Base-by-base conservation (phyloP, 2,797 vertebrate species). In the Orientallactaga sibirica region DNA sequence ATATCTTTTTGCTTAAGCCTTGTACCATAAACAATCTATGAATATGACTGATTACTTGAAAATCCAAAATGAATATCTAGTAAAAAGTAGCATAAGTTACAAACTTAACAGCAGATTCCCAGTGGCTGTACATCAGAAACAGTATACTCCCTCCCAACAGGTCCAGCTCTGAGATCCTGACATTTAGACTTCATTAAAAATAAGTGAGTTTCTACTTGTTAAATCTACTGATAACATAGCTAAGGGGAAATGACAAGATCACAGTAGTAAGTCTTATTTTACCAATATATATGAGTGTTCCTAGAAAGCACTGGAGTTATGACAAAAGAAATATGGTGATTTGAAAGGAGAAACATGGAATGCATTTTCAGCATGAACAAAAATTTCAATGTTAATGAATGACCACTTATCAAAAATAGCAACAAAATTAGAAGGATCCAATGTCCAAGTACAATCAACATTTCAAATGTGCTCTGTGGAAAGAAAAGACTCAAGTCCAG, bases 221-320 rank as follows among this genome's bases (percentile, higher is more conserved):
- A 66, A 68, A 81, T 76, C 14, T 2, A 27, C 7, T 41, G 20
- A 19, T 52, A 15, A 0, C 24, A 80, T 22, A 85, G 4, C 11
- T 48, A 52, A 33, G 37, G 5, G 37, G 8, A 79, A 93, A 81
- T 27, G 14, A 61, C 22, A 82, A 74, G 37, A 43, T 43, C 20
- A 33, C 3, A 2, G 11, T n/a, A 48, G 1, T 7, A 25, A 2
- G 55, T 12, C 1, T 14, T 73, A 4, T 10, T 73, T 1, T 41
- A 2, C 33, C 2, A 78, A 78, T 22, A 61, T 71, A 12, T 18
- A 70, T 66, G 14, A 55, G 52, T 70, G 6, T 33, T 2, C 14
- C n/a, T 22, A 29, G 16, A 41, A 94, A 55, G 7, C 41, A 85
- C 22, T 64, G 6, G 15, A 71, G 1, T 20, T 62, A 55, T 55